A percentile compares a stretch with the other conserved stretches of the same genome.
Evolutionary conservation across 2,888 invertebrate genomes (phyloP).

Genomic region (Teleogryllus oceanicus): DNA sequence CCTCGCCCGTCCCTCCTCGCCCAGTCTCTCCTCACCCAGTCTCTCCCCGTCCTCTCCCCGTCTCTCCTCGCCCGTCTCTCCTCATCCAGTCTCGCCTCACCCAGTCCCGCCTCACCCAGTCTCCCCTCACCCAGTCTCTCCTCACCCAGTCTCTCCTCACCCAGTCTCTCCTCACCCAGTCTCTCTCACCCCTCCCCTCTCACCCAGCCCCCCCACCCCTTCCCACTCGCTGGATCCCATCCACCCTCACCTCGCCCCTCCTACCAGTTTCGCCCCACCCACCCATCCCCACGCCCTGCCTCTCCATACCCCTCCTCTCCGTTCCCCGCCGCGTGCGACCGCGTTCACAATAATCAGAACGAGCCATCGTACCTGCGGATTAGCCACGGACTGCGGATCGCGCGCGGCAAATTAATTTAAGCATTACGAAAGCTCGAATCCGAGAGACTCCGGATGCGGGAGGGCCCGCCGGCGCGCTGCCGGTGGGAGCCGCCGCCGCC

Average conservation of each 20-base stretch:
- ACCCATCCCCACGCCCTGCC: neutral
- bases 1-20: too few species aligned
- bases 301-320: neutral
- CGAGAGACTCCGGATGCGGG: neutral
- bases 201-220: neutral
- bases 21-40: too few species aligned
- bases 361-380: neutral
- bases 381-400: neutral
- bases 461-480: neutral
- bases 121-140: too few species aligned
- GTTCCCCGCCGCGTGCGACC: neutral
- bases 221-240: neutral
- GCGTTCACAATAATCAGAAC: neutral
- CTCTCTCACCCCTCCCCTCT: too few species aligned
- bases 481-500: neutral
- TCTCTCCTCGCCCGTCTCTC: too few species aligned
- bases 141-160: too few species aligned
- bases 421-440: neutral
- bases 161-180: too few species aligned
- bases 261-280: neutral
- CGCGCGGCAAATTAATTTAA: neutral
- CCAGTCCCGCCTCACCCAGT: too few species aligned
- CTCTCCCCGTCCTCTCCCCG: too few species aligned
- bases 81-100: too few species aligned
- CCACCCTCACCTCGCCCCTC: neutral